Conservation (phyloP, 2,888 invertebrate genomes). For the Lepidochrysops patricia region DNA sequence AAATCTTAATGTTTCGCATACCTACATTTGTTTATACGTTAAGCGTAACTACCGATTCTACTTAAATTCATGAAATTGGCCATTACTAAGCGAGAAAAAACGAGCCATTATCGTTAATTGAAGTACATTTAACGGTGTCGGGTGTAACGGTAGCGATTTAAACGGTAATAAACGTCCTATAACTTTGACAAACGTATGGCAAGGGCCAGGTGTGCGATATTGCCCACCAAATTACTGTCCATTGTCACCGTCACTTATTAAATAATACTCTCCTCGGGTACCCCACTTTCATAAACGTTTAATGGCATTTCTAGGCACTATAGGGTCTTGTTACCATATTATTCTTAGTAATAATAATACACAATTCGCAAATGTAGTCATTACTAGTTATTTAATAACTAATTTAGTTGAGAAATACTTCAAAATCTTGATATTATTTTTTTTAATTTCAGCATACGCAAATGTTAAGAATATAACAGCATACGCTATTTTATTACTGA, state of each 20-base stretch:
- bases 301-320: no score
- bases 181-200: constrained; percentile 7
- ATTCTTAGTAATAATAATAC: no score
- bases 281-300: no score
- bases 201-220: neutral
- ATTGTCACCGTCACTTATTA: neutral
- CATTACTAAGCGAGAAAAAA: constrained; percentile 1
- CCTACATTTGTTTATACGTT: neutral
- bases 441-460: no score
- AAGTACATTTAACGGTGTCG: constrained; percentile 1
- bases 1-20: no score
- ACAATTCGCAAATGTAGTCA: no score
- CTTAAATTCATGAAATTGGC: neutral
- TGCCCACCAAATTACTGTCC: neutral
- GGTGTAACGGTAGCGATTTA: neutral
- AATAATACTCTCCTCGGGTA: neutral
- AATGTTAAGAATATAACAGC: no score
- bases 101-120: constrained; percentile 8
- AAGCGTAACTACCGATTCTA: neutral
- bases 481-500: no score
- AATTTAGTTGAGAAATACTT: no score
- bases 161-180: constrained; percentile 9
- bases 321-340: no score
- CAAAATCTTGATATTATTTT: no score
- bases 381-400: no score